A percentile compares a stretch with the other conserved stretches of the same genome.
phyloP scores from a whole-genome alignment of 2,797 vertebrate genomes.

The Falco peregrinus region DNA sequence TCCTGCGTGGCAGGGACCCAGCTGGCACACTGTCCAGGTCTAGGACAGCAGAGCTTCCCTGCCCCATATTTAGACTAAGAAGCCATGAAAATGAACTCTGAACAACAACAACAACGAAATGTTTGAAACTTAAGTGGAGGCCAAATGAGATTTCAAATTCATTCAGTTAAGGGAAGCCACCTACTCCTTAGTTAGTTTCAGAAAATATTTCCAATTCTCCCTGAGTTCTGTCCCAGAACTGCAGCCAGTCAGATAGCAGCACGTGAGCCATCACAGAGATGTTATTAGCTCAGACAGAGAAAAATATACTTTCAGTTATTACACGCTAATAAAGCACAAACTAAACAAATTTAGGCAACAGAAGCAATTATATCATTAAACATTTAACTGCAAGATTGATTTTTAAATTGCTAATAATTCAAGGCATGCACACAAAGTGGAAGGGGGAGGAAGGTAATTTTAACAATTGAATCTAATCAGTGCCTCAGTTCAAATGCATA shows the following conservation, averaged over 20 bases:
- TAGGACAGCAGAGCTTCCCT: not conserved
- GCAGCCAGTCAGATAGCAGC: not conserved
- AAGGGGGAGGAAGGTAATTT: conserved; percentile 34
- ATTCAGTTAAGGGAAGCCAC: not conserved
- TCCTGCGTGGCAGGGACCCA: not conserved
- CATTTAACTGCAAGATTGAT: conserved; percentile 46
- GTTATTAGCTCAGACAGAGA: conserved; percentile 34
- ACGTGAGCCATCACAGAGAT: not conserved
- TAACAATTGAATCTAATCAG: conserved; percentile 43
- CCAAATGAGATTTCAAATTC: not conserved
- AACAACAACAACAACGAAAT: not conserved
- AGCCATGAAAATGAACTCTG: not conserved
- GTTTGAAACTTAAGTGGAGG: not conserved
- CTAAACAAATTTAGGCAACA: conserved; percentile 42
- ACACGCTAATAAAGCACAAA: conserved; percentile 47
- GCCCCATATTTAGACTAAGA: not conserved
- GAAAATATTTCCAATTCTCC: not conserved
- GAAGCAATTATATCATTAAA: conserved; percentile 52
- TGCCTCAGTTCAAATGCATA: not conserved
- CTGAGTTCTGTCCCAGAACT: not conserved
- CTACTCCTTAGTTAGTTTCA: not conserved
- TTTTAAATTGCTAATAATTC: conserved; percentile 52
- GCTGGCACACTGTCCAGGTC: not conserved
- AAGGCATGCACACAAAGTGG: not conserved
- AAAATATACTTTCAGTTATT: conserved; percentile 54